These are phyloP conservation scores for Benthosema pterotum DNA, from an alignment of 2,797 vertebrate species.

Conservation along the genomic window DNA sequence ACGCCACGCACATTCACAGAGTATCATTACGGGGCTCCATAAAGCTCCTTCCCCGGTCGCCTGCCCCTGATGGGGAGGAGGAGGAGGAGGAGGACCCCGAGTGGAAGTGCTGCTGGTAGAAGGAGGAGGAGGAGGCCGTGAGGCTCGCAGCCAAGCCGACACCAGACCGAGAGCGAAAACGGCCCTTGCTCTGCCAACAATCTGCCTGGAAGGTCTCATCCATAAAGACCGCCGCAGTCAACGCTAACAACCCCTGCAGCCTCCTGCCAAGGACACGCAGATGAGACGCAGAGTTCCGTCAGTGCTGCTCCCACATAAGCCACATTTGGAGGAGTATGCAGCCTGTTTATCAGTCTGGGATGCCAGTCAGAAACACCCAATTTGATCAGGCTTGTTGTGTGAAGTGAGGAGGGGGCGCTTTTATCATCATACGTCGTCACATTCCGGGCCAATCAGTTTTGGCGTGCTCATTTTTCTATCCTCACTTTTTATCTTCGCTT, in stretches of 20 bases:
- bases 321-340: conserved; percentile 51
- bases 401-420: too few relatives aligned
- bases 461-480: too few relatives aligned
- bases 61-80: conserved; percentile 55
- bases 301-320: conserved; percentile 33
- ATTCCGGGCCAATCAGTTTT: too few relatives aligned
- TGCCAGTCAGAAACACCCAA: conserved; percentile 24
- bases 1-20: conserved; percentile 66
- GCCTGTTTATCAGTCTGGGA: conserved; percentile 56
- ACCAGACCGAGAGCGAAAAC: conserved; percentile 54
- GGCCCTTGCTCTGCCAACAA: conserved; percentile 66
- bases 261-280: conserved; percentile 68
- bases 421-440: too few relatives aligned
- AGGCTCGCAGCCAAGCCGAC: conserved; percentile 61
- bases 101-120: conserved; percentile 50
- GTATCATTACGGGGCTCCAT: conserved; percentile 72
- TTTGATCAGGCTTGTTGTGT: conserved; percentile 15
- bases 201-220: conserved; percentile 67
- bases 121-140: conserved; percentile 45
- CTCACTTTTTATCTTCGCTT: too few relatives aligned
- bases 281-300: conserved; percentile 31
- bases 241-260: conserved; percentile 69
- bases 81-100: conserved; percentile 49
- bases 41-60: conserved; percentile 49
- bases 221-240: conserved; percentile 66